Evolutionary conservation across 1,140 invertebrate genomes (phyloP), one percentile per base, ranked within the genome.

Genomic region (Plectrocnemia conspersa): DNA sequence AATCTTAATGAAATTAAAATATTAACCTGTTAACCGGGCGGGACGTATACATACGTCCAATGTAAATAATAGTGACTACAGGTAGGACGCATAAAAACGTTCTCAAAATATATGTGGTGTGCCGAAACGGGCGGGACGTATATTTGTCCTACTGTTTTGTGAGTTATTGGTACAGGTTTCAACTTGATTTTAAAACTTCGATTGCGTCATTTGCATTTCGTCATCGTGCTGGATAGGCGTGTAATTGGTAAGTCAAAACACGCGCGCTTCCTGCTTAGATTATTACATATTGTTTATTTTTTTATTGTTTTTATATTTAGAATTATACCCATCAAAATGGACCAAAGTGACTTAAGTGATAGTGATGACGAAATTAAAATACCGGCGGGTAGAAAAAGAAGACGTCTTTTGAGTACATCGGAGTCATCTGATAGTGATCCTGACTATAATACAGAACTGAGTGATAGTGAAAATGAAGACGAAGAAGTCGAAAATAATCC

Each of bases 321-420:
- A 47, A 48, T 36, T 36, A 27, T 49, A 35, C 35, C 27, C 46
- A 49, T 49, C 25, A 54, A 54, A 52, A 54, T 33, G 53, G 36
- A 55, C 38, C 42, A 55, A 35, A 55, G 45, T 44, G 54, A 56
- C n/a, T n/a, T n/a, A n/a, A n/a, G n/a, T 56, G 41, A 52, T 36
- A 56, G 48, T 36, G 54, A 56, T 56, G 54, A 56, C 29, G 48
- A 56, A 56, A 40, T 52, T 36, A 52, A 52, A 47, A 22, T 47
- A 52, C 36, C 49, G 49, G 35, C 35, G 45, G 23, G 49, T 56
- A 56, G 33, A 56, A 56, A 47, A 53, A 56, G 54, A 47, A 56
- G 54, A 56, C 25, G 54, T 56, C 52, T 53, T 56, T 40, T 56
- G 47, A 50, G 54, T 56, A 22, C 54, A 56, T 53, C 46, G 54